phyloP scores from a whole-genome alignment of 2,888 invertebrate genomes.

The Ceratothoa steindachneri region DNA sequence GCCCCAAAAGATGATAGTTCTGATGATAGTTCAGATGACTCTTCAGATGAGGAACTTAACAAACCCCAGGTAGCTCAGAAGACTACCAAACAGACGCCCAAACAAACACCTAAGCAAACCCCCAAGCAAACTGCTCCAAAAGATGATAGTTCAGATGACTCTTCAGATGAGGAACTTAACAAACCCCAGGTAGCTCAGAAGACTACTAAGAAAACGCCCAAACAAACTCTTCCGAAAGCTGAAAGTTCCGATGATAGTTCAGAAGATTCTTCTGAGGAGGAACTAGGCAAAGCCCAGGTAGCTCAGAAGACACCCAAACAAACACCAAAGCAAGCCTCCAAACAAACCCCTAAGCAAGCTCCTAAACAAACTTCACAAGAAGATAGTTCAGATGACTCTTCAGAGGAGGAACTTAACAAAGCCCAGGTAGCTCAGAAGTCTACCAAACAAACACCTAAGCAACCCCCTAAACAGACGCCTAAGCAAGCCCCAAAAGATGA shows the following conservation, averaged over 20 bases:
- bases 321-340: background rate
- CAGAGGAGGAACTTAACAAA: background rate
- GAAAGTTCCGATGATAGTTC: background rate
- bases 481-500: background rate
- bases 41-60: background rate
- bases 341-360: background rate
- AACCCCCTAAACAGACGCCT: background rate
- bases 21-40: background rate
- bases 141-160: background rate
- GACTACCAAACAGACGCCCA: background rate
- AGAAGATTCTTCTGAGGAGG: background rate
- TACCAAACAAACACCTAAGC: background rate
- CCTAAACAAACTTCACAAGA: background rate
- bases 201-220: background rate
- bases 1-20: background rate
- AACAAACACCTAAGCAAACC: background rate
- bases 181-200: background rate
- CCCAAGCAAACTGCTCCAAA: background rate
- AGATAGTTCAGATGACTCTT: background rate
- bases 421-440: background rate
- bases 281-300: background rate
- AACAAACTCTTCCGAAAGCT: background rate
- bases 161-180: background rate
- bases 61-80: background rate
- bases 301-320: background rate